These are phyloP conservation scores for Eublepharis macularius DNA, from an alignment of 2,113 vertebrate species.

Conservation along the genomic window DNA sequence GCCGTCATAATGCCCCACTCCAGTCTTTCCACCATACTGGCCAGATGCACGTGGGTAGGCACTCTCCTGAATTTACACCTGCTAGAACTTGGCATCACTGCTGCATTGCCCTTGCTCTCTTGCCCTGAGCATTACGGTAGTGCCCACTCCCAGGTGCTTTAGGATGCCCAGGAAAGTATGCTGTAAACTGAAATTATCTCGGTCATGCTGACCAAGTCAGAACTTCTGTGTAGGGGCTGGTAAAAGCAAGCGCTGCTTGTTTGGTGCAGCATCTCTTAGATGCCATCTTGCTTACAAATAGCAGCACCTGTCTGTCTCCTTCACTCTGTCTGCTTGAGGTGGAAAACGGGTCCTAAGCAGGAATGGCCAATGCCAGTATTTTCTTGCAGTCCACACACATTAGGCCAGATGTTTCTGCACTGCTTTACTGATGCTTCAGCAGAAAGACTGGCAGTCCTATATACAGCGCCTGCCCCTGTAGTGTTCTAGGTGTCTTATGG, in stretches of 20 bases:
- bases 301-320: no score
- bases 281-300: not conserved
- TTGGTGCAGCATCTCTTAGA: not conserved
- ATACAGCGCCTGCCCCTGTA: not conserved
- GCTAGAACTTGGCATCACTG: not conserved
- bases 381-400: no score
- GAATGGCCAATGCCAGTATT: no score
- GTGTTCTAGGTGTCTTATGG: no score
- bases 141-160: not conserved
- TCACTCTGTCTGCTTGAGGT: no score
- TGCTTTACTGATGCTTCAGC: no score
- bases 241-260: not conserved
- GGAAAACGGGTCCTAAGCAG: no score
- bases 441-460: not conserved
- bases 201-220: not conserved
- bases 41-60: not conserved
- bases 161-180: not conserved
- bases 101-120: not conserved
- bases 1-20: not conserved
- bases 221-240: not conserved
- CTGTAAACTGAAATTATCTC: no score
- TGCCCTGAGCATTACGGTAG: not conserved
- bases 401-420: not conserved
- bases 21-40: not conserved
- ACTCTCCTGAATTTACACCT: not conserved